Percentiles rank a stretch among this genome's conserved stretches.
Evolutionary conservation across 1,140 invertebrate genomes (phyloP).

Genomic region (Drosophila pachea): DNA sequence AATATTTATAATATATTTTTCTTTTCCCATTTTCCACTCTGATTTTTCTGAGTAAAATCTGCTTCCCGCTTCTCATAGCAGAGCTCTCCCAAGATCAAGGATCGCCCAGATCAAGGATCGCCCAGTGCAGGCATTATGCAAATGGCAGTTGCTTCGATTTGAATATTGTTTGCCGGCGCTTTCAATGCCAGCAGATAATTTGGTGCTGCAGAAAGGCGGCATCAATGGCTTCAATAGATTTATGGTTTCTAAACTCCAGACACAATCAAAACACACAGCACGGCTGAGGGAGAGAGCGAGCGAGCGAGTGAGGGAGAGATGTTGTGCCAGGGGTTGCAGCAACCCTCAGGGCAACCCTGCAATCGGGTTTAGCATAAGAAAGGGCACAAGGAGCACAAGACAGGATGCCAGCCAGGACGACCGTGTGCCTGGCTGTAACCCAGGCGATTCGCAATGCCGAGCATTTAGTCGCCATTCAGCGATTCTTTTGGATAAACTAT

Average conservation of each 20-base stretch:
- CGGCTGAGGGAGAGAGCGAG: no score
- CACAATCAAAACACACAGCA: slow-evolving; percentile 71
- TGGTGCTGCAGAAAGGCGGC: slow-evolving; percentile 69
- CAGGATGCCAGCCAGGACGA: no score
- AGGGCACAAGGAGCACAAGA: slow-evolving; percentile 19
- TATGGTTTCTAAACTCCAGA: slow-evolving; percentile 73
- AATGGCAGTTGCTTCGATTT: slow-evolving; percentile 54
- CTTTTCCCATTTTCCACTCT: no score
- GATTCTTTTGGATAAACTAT: slow-evolving; percentile 73
- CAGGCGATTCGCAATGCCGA: slow-evolving; percentile 27
- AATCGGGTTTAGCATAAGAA: slow-evolving; percentile 57
- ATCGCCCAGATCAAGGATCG: not conserved
- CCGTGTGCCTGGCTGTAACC: no score
- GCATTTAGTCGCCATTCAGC: slow-evolving; percentile 69
- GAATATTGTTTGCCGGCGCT: slow-evolving; percentile 44
- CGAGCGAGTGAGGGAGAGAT: not conserved
- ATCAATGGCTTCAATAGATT: slow-evolving; percentile 76
- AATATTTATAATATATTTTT: no score
- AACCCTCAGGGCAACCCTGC: slow-evolving; percentile 9
- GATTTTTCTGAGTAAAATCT: no score
- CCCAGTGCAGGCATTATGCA: slow-evolving; percentile 53
- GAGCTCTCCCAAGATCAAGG: no score
- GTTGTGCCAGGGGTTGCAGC: slow-evolving; percentile 46
- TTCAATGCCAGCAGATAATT: slow-evolving; percentile 73
- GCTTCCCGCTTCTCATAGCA: no score